Evolutionary conservation across 2,888 invertebrate genomes (phyloP).

Genomic region (Mamestra brassicae): DNA sequence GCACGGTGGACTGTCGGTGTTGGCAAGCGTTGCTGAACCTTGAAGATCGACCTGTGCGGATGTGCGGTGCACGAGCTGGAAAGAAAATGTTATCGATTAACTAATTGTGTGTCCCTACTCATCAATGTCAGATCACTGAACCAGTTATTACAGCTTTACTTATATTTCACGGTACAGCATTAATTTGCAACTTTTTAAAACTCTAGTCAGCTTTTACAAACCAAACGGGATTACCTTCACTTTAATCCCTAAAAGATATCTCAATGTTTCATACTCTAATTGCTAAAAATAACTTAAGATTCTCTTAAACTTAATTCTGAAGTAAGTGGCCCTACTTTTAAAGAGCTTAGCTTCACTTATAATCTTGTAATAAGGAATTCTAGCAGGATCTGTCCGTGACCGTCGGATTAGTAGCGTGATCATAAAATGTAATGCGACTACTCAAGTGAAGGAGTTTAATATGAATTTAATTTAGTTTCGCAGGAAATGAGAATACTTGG

Average conservation of each 20-base stretch:
- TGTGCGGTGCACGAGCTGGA: too few relatives aligned
- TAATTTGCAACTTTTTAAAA: not conserved
- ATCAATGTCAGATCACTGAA: too few relatives aligned
- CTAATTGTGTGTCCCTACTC: too few relatives aligned
- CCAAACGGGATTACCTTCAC: not conserved
- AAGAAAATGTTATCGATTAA: too few relatives aligned
- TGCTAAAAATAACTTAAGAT: constrained; percentile 25
- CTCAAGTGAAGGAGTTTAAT: constrained; percentile 9
- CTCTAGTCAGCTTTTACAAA: not conserved
- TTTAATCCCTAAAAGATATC: constrained; percentile 2
- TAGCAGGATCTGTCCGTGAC: constrained; percentile 30
- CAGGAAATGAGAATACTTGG: constrained; percentile 15
- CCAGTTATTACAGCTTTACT: too few relatives aligned
- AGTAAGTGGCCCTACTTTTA: constrained; percentile 7
- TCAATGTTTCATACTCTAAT: constrained; percentile 19
- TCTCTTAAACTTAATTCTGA: not conserved
- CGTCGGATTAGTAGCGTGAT: constrained; percentile 18
- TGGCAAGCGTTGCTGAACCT: too few relatives aligned
- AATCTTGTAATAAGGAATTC: constrained; percentile 3
- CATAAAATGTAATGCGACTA: constrained; percentile 2
- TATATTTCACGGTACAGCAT: not conserved
- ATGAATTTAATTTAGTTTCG: constrained; percentile 23
- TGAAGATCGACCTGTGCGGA: too few relatives aligned
- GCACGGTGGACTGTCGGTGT: too few relatives aligned
- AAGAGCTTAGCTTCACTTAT: constrained; percentile 31